Base-by-base conservation (phyloP, 1,140 invertebrate genomes). In the Drosophila oshimai region DNA sequence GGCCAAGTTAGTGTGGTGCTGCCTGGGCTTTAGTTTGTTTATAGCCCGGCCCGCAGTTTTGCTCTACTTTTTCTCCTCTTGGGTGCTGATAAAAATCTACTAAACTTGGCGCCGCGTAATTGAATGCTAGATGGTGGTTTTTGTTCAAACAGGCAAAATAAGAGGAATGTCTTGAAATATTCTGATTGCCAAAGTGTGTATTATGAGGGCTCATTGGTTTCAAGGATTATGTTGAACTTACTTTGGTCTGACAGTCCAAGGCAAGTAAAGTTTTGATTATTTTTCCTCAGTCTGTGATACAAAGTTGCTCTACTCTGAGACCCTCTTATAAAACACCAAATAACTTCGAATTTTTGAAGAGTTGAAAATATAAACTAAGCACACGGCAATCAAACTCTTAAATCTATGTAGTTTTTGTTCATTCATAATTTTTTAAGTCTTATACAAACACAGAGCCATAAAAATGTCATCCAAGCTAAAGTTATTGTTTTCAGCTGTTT, bases 21-120 rank as follows among this genome's bases (percentile, higher is more conserved):
- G 37, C 36, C 13, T 17, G 53, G 67, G 39, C 24, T 61, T 33
- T 57, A 24, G 39, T 57, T 64, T 49, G 53, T 72, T 80, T 83
- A 64, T 61, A 49, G 49, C 29, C 44, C 50, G 7, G 46, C 69
- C 69, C 70, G 69, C 69, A 73, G 70, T 64, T 73, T 62, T 73
- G 70, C 47, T 33, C 42, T 31, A 65, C 61, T 39, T 50, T 58
- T 33, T 15, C 31, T 9, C 12, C 24, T 70, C 67, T 33, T 37
- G 22, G 29, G 45, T 6, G 44, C 36, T 67, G 77, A 81, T 81
- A 81, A 62, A 61, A 53, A 81, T 81, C 77, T 67, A 72, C 67
- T 81, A 74, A 74, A 65, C 70, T 74, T 47, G 47, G 42, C 31
- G 28, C 33, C 44, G 58, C 49, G 69, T 74, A 81, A 81, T 81